Conservation (phyloP, 2,888 invertebrate species). For the Eupsilia transversa region DNA sequence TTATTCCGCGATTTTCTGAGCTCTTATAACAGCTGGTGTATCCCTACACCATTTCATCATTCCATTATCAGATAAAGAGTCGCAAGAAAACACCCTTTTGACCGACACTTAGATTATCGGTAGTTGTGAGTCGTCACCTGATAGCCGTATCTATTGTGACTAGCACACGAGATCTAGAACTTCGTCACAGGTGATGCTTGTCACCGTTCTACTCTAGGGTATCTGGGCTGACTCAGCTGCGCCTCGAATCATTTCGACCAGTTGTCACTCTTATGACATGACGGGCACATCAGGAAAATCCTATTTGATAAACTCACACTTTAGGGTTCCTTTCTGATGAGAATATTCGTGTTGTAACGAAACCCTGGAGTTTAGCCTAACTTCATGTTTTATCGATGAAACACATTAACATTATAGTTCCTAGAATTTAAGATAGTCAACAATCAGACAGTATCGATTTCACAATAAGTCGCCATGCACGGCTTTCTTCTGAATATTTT, state of each 20-base stretch:
- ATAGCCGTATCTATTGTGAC: not conserved
- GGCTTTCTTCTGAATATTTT: conserved; percentile 28
- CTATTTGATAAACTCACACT: not conserved
- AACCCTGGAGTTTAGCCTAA: not conserved
- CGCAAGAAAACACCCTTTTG: too few species aligned
- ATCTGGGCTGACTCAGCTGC: not conserved
- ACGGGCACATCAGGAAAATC: not conserved
- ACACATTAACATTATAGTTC: not conserved
- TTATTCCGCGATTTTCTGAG: not conserved
- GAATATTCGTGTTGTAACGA: too few species aligned
- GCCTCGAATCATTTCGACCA: not conserved
- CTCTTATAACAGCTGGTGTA: not conserved
- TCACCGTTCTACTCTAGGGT: too few species aligned
- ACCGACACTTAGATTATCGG: not conserved
- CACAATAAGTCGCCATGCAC: conserved; percentile 7
- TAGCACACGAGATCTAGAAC: not conserved
- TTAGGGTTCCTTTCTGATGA: not conserved
- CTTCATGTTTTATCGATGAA: not conserved
- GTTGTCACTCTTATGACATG: not conserved
- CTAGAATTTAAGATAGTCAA: conserved; percentile 8
- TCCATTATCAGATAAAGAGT: not conserved
- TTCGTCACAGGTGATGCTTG: not conserved
- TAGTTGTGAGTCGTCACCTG: not conserved
- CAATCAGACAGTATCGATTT: conserved; percentile 24
- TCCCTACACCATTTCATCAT: not conserved